Evolutionary conservation across 2,797 vertebrate species (phyloP), one percentile per base, ranked within the genome.

Genomic region (Phrynocephalus guinanensis): DNA sequence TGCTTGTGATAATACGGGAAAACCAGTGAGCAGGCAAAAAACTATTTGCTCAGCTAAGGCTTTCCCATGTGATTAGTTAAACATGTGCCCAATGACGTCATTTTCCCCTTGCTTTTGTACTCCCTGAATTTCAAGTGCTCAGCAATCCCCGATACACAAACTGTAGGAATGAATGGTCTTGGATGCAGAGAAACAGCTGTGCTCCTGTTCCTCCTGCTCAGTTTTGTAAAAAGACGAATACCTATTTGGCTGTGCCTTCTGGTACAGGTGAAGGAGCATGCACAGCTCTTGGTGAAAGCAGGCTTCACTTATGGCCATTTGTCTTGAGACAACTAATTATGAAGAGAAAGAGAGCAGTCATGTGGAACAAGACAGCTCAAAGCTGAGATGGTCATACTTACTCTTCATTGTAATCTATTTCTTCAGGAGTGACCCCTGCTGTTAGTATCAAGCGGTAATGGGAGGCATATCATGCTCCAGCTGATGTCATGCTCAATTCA

Each of bases 301-400:
- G 28, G 52, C 18, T 72, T 56, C 22, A 26, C 33, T 44, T n/a
- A 84, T 83, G 50, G 44, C 15, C 38, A 73, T 44, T 77, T 82
- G 24, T 24, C 30, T 87, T 87, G 44, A n/a, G 60, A n/a, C 67
- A 76, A 70, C 79, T 76, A 70, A 48, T 56, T 80, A 28, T 86
- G 71, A 81, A 82, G 16, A 81, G 38, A 76, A 77, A n/a, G 30
- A 33, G 30, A 30, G 2, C 48, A 68, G 16, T 73, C 38, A 8
- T 68, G 67, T 79, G 24, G 48, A 56, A 38, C 8, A 6, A 48
- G 33, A 70, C 52, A 60, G 13, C 50, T 71, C 79, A 16, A 6
- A 56, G 16, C 24, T 52, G n/a, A 38, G 56, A 88, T 24, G 6
- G 15, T 70, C 67, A 11, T 44, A 82, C 15, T 72, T 18, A 52